phyloP scores from a whole-genome alignment of 2,113 vertebrate genomes.

The pig (Sus scrofa) region DNA sequence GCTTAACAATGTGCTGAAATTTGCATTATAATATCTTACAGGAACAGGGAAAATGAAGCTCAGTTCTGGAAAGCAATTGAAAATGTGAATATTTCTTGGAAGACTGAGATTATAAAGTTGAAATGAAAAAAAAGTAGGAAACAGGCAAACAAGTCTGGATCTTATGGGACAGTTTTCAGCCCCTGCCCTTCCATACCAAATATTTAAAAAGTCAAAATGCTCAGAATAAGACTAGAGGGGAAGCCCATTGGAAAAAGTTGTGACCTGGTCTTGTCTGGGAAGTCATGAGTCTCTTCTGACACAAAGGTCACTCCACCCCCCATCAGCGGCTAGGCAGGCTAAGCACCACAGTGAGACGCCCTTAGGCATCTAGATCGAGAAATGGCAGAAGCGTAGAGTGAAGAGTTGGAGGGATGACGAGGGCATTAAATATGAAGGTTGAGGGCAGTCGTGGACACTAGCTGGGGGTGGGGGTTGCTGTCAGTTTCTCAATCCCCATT shows the following conservation, averaged over 20 bases:
- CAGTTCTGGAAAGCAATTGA: background rate
- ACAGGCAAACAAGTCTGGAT: background rate
- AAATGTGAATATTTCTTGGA: background rate
- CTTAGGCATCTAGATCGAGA: background rate
- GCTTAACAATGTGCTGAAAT: background rate
- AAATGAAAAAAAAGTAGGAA: background rate
- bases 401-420: background rate
- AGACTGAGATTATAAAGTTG: background rate
- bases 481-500: background rate
- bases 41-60: background rate
- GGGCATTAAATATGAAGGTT: background rate
- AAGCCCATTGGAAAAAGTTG: conserved; percentile 69
- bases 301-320: conserved; percentile 66
- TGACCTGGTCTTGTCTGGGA: conserved; percentile 52
- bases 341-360: background rate
- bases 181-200: background rate
- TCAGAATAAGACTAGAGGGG: conserved; percentile 73
- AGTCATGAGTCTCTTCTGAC: conserved; percentile 52
- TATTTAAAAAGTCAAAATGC: background rate
- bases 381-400: background rate
- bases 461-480: accelerated
- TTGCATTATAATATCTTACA: background rate
- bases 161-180: background rate
- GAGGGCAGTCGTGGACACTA: background rate
- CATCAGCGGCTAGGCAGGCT: background rate